Percentiles rank a stretch among this genome's conserved stretches.
These are phyloP conservation scores for Xenopus laevis DNA, from an alignment of 2,113 vertebrate species.

Conservation along the genomic window DNA sequence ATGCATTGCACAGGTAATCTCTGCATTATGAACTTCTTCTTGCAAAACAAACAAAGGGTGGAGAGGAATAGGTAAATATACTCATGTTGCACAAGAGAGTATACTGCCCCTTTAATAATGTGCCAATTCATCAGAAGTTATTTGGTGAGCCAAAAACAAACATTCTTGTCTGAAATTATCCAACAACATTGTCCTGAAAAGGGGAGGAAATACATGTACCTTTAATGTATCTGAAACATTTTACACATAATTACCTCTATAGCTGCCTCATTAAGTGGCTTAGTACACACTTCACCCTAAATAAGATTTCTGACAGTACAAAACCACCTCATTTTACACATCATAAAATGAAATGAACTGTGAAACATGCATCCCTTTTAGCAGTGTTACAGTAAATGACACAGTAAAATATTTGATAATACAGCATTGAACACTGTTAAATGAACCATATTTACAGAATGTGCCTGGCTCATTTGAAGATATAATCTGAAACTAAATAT, in stretches of 20 bases:
- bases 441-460: constrained; percentile 8
- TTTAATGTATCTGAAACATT: constrained; percentile 16
- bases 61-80: no score
- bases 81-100: no score
- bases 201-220: no score
- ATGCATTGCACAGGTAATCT: no score
- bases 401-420: constrained; percentile 32
- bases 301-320: constrained; percentile 9
- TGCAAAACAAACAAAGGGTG: no score
- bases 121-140: no score
- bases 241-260: constrained; percentile 25
- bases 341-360: constrained; percentile 36
- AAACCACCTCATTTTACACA: constrained; percentile 18
- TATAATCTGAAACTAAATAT: no score
- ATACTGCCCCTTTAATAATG: no score
- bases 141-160: no score
- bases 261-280: constrained; percentile 32
- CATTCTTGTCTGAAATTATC: no score
- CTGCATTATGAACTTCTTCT: no score
- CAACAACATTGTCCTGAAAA: no score
- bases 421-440: constrained; percentile 15
- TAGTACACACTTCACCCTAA: constrained; percentile 23
- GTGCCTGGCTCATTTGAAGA: background rate
- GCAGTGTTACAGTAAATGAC: constrained; percentile 25
- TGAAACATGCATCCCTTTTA: constrained; percentile 14